phyloP scores from a whole-genome alignment of 2,888 invertebrate species.

The Eustalomyia histrio region DNA sequence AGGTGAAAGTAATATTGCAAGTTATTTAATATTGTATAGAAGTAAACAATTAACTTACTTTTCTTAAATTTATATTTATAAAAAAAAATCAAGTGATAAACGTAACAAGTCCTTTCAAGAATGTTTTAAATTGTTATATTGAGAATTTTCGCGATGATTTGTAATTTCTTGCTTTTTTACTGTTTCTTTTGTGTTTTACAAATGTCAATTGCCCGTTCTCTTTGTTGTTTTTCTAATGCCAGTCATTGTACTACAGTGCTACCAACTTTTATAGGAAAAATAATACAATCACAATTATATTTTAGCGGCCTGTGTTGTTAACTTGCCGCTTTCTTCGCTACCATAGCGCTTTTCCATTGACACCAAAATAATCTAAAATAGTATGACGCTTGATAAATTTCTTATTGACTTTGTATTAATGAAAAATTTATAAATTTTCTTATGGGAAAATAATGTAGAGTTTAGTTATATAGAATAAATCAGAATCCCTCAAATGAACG shows the following conservation, averaged over 20 bases:
- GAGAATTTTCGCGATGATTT: constrained; percentile 66
- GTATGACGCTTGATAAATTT: too few species aligned
- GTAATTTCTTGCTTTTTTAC: constrained; percentile 66
- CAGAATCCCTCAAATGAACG: too few species aligned
- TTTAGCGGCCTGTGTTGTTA: too few species aligned
- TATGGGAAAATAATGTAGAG: too few species aligned
- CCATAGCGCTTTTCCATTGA: not conserved
- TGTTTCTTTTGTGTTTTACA: constrained; percentile 69
- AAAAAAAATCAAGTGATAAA: constrained; percentile 27
- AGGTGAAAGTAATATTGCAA: not conserved
- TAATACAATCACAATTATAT: constrained; percentile 15
- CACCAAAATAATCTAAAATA: too few species aligned
- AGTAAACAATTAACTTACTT: constrained; percentile 40
- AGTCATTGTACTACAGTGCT: constrained; percentile 76
- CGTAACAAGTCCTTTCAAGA: constrained; percentile 29
- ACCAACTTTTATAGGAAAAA: constrained; percentile 59
- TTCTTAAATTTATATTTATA: not conserved
- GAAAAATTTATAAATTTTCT: too few species aligned
- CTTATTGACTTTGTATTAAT: too few species aligned
- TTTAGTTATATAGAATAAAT: too few species aligned
- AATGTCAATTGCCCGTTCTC: constrained; percentile 61
- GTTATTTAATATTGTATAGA: not conserved
- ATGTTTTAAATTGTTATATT: constrained; percentile 47
- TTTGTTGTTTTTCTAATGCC: constrained; percentile 71
- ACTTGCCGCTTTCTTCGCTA: too few species aligned